Evolutionary conservation across 2,113 vertebrate species (phyloP).

Genomic region (Seriola dumerili): DNA sequence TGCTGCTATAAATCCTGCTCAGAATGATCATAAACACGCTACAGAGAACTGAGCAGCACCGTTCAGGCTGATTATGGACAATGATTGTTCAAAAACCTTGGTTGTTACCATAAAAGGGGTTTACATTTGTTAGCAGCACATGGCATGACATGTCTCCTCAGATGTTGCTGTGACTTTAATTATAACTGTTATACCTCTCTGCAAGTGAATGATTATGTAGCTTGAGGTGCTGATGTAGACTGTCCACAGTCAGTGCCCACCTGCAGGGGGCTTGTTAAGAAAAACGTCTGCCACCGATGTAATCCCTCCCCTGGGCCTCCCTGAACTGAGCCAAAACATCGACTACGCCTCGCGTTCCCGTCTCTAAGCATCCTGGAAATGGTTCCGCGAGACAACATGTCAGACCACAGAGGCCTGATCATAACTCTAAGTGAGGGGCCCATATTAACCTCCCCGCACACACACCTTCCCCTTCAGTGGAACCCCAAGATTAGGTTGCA

Average conservation of each 20-base stretch:
- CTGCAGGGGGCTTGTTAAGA: slow-evolving; percentile 41
- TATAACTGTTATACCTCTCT: neutral
- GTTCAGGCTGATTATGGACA: neutral
- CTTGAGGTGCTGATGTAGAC: slow-evolving; percentile 60
- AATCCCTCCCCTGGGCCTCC: slow-evolving; percentile 53
- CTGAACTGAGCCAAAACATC: slow-evolving; percentile 15
- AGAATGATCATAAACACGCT: slow-evolving; percentile 6
- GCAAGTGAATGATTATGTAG: slow-evolving; percentile 34
- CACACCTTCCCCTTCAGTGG: slow-evolving; percentile 50
- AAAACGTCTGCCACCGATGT: slow-evolving; percentile 29
- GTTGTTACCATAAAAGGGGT: neutral
- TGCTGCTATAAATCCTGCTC: no score
- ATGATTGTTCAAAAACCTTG: neutral
- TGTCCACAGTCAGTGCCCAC: slow-evolving; percentile 51
- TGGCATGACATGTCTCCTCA: slow-evolving; percentile 11
- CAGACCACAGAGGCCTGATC: slow-evolving; percentile 42
- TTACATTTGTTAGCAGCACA: neutral
- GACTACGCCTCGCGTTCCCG: slow-evolving; percentile 22
- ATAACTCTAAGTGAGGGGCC: slow-evolving; percentile 44
- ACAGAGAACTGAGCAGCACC: neutral
- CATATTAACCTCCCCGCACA: slow-evolving; percentile 41
- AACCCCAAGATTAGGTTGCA: slow-evolving; percentile 58
- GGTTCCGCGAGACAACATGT: slow-evolving; percentile 53
- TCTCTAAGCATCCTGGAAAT: slow-evolving; percentile 57
- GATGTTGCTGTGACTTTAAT: slow-evolving; percentile 30